Base-by-base conservation (phyloP, 2,797 vertebrate genomes). In the Hylomyscus alleni region DNA sequence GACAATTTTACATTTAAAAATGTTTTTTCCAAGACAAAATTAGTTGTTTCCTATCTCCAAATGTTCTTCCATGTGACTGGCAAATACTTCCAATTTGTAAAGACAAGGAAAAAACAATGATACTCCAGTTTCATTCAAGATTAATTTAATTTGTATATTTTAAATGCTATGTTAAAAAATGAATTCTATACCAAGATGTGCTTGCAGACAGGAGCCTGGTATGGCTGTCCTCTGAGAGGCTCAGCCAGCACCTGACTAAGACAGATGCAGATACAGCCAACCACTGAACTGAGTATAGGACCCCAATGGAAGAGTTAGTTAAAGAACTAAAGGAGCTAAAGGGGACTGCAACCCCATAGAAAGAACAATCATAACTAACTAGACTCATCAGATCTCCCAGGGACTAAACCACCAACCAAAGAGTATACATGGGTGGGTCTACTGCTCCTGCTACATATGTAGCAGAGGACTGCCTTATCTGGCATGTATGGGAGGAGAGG, bases 11-110 rank as follows among this genome's bases (percentile, higher is more conserved):
- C 37, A 58, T 75, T 58, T 31, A 58, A 98, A 98, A n/a, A 97
- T 97, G 90, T 92, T 98, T 97, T 97, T 15, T 96, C 50, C 97
- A 54, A 95, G 95, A 60, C 75, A 97, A 98, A 98, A 97, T 94
- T 96, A 97, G 75, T 91, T 90, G 91, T 97, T 98, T 20, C 1
- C 6, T 82, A 73, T 95, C 96, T 91, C 96, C 62, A 97, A 97
- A 96, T 96, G 97, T 0, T 37, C n/a, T 97, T 98, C 97, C 93
- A 97, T 90, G 58, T 98, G 88, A 97, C 98, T 96, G 76, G 86
- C 94, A 85, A 97, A 96, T 40, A 52, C 89, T 98, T 98, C 89
- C 96, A 89, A 90, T 96, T 98, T 89, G 97, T 85, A 98, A 97
- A 97, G 84, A 98, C 77, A 98, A 97, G 89, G 11, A 2, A 97